Base-by-base conservation (phyloP, 1,140 invertebrate genomes). In the Anastrepha obliqua region DNA sequence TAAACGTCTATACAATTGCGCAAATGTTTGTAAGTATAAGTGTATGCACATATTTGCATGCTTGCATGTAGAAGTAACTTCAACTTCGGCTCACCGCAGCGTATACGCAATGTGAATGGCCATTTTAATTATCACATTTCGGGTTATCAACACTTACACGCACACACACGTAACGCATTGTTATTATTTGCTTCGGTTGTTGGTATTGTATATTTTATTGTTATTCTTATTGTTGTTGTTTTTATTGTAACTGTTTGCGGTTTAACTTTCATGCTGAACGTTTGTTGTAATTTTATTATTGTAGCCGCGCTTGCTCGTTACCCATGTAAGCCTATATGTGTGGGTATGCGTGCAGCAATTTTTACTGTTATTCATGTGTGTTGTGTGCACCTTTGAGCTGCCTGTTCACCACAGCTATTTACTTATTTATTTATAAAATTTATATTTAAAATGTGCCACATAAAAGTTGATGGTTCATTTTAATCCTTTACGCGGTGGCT, bases 231-330 rank as follows among this genome's bases (percentile, higher is more conserved):
- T 55, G 42, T 55, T 51, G 39, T 74, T 74, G 20, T 74, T 74
- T 13, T 51, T 44, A 15, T 81, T 81, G 17, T 81, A 55, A 55
- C 47, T 51, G 47, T 55, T 81, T 81, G 74, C 74, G 74, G 74
- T 81, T 81, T 11, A n/a, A 55, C 74, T 20, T 81, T 81, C 44
- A 81, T 55, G n/a, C 51, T 17, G 4, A 81, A 81, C 74, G 47
- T 81, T 81, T 81, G 74, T 81, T 58, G 74, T 81, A 51, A 55
- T 81, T 81, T 81, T 81, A 81, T 78, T 78, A 78, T 81, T 81
- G 74, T 29, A 55, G 47, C 15, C 74, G 74, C 74, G 47, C 47
- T 81, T 7, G 74, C 55, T 81, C 29, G 29, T 55, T 2, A 81
- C 2, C 17, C 47, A 29, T 55, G 17, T 78, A 55, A 7, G 44